Conservation (phyloP, 2,113 vertebrate species). For the Tiliqua scincoides region DNA sequence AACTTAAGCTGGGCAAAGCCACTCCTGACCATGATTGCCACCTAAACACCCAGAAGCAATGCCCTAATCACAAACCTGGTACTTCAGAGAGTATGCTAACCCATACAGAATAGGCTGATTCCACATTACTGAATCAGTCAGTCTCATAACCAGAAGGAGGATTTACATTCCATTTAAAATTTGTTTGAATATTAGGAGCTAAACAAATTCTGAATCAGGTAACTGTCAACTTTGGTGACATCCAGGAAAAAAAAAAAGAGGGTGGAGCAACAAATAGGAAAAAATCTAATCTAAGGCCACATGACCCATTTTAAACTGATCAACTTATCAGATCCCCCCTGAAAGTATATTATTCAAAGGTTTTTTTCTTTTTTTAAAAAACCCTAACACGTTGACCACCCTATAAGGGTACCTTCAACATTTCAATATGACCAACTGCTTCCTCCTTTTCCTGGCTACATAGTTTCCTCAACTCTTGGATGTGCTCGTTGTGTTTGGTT, state of each 20-base stretch:
- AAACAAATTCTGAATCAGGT: neutral
- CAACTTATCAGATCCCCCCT: too few species aligned
- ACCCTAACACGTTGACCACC: constrained; percentile 26
- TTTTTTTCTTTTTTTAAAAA: constrained; percentile 6
- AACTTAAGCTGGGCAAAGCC: too few species aligned
- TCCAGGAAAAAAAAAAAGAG: neutral
- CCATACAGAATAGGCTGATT: too few species aligned
- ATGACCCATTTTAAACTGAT: neutral
- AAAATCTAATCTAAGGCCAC: neutral
- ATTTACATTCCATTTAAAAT: too few species aligned
- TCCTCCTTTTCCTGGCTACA: constrained; percentile 84
- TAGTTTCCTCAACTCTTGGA: constrained; percentile 79
- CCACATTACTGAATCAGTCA: too few species aligned
- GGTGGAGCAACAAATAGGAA: neutral
- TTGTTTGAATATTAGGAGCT: neutral
- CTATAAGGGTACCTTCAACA: constrained; percentile 81
- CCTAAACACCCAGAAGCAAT: too few species aligned
- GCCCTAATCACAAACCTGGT: too few species aligned
- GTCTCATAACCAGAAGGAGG: too few species aligned
- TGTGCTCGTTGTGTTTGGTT: constrained; percentile 78
- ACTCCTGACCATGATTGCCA: too few species aligned
- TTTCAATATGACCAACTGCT: constrained; percentile 77
- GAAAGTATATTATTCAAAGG: neutral
- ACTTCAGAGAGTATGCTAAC: too few species aligned
- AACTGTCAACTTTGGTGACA: neutral